These are phyloP conservation scores for Penaeus chinensis DNA, from an alignment of 1,140 invertebrate genomes.

Conservation along the genomic window DNA sequence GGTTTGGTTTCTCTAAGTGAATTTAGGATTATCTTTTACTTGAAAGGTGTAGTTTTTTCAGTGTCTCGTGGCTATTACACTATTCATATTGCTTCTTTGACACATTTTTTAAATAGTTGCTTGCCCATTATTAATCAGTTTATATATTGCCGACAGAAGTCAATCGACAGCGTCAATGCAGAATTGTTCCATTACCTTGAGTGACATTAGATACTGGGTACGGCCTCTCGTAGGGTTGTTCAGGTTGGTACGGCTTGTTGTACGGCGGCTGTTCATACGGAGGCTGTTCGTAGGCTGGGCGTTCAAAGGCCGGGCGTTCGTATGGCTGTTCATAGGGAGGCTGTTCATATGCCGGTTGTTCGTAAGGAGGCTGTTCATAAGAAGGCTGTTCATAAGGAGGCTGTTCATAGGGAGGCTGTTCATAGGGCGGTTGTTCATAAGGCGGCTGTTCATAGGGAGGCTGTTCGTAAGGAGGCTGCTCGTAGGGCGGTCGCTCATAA, in stretches of 20 bases:
- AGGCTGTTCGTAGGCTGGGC: not conserved
- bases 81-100: too few relatives aligned
- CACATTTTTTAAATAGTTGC: too few relatives aligned
- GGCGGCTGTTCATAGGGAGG: conserved; percentile 64
- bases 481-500: conserved; percentile 62
- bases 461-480: conserved; percentile 71
- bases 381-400: conserved; percentile 46
- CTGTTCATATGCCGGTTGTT: not conserved
- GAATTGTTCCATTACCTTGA: too few relatives aligned
- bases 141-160: too few relatives aligned
- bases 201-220: too few relatives aligned
- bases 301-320: conserved; percentile 59
- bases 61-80: too few relatives aligned
- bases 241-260: not conserved
- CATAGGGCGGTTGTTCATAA: conserved; percentile 5
- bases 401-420: conserved; percentile 26
- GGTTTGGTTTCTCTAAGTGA: too few relatives aligned
- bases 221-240: too few relatives aligned
- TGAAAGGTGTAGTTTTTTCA: too few relatives aligned
- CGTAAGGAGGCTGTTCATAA: conserved; percentile 49
- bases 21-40: too few relatives aligned
- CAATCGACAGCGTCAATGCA: too few relatives aligned
- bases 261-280: conserved; percentile 1
- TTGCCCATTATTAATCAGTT: too few relatives aligned
- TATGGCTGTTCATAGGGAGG: conserved; percentile 12